phyloP scores from a whole-genome alignment of 1,140 invertebrate species.

The Physella acuta region DNA sequence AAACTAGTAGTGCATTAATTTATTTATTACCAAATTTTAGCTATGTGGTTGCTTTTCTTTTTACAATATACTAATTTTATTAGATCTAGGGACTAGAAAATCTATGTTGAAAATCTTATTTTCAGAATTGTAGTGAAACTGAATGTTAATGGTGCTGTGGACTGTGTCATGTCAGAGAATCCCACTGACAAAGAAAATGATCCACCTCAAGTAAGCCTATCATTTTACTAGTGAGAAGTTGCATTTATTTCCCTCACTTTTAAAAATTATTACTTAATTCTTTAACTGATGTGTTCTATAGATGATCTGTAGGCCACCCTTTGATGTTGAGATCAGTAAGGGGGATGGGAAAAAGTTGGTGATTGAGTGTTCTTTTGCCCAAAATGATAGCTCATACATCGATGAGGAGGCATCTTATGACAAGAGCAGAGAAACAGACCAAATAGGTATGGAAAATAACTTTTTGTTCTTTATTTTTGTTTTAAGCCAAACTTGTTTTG shows the following conservation, averaged over 20 bases:
- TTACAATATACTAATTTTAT: not conserved
- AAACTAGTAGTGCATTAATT: no score
- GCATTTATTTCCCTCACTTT: not conserved
- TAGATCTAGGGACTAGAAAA: no score
- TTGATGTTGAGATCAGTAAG: slow-evolving; percentile 38
- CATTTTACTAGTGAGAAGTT: not conserved
- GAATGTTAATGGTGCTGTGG: slow-evolving; percentile 35
- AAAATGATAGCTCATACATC: slow-evolving; percentile 20
- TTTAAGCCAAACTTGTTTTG: no score
- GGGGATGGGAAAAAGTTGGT: slow-evolving; percentile 31
- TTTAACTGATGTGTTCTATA: slow-evolving; percentile 16
- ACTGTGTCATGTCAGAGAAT: slow-evolving; percentile 23
- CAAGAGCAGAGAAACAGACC: slow-evolving; percentile 23
- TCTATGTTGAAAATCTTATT: slow-evolving; percentile 15
- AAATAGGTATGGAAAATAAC: slow-evolving; percentile 27
- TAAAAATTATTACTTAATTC: not conserved
- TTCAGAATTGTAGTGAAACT: slow-evolving; percentile 35
- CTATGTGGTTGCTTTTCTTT: not conserved
- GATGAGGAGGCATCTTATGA: slow-evolving; percentile 2
- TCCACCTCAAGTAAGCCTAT: slow-evolving; percentile 23
- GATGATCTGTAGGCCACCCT: slow-evolving; percentile 41
- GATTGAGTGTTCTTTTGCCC: slow-evolving; percentile 32
- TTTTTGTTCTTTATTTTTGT: no score
- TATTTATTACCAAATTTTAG: not conserved
- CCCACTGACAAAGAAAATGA: slow-evolving; percentile 22